Evolutionary conservation across 2,797 vertebrate species (phyloP), one percentile per base, ranked within the genome.

Genomic region (Pyrrhura leucotis): DNA sequence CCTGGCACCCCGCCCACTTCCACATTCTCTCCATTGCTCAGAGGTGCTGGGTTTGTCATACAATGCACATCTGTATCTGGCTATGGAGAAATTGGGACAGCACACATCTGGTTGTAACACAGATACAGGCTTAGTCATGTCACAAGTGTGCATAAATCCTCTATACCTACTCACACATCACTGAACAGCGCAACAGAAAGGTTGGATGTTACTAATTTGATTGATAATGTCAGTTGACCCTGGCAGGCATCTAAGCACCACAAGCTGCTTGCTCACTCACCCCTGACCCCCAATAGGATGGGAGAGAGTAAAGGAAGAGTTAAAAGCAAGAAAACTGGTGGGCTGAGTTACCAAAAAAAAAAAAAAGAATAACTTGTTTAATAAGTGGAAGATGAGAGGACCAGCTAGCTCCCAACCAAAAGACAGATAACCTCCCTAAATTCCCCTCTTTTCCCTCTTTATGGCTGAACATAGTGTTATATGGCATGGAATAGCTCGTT

Each of bases 271-370:
- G 2, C 23, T 88, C 11, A 25, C 31, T 71, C 11, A 15, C 5
- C 11, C 11, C 6, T 0, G 15, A 22, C 3, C 14, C 18, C 5
- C 10, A 4, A 0, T 42, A 58, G 62, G 13, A 71, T 0, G 1
- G 39, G 14, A 35, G 26, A 51, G 25, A 54, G 19, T 48, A 68
- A 75, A 45, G 45, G 17, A 85, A 59, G 29, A 66, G 29, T 80
- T 80, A 61, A 48, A 69, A 71, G 8, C 31, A 48, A 63, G 19
- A 81, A 82, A 50, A 85, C 11, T 8, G 42, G 26, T 3, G 15
- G 1, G 3, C 56, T 10, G 3, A 72, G 20, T 22, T 63, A 2
- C 51, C 3, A 47, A 47, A 25, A 23, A 48, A 48, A 48, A 10
- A 17, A 23, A 56, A 23, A n/a, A 21, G 9, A 33, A 10, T 15